These are phyloP conservation scores for Stenurella melanura DNA, from an alignment of 2,888 invertebrate genomes.

Conservation along the genomic window DNA sequence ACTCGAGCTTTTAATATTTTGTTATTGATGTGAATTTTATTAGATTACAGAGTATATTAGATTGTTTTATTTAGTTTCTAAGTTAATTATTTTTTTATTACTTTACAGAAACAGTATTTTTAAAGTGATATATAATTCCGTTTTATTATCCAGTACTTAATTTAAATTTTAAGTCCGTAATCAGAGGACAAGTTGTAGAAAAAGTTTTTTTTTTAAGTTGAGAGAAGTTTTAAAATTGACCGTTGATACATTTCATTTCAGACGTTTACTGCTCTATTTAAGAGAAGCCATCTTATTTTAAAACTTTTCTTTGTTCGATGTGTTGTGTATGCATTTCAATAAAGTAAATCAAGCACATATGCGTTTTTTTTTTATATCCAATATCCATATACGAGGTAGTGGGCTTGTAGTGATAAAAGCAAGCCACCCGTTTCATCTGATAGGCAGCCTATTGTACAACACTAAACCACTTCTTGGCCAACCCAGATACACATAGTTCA, in stretches of 20 bases:
- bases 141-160: not conserved
- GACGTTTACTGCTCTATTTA: not conserved
- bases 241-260: not conserved
- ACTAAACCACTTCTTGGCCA: no score
- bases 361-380: not conserved
- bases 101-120: constrained; percentile 7
- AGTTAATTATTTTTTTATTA: not conserved
- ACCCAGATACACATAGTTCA: no score
- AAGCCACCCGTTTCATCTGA: no score
- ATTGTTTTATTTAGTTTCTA: not conserved
- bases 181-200: not conserved
- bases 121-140: not conserved
- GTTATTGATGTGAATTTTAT: no score
- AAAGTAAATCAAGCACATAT: not conserved
- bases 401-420: no score
- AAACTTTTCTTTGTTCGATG: not conserved
- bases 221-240: not conserved
- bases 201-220: not conserved
- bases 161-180: not conserved
- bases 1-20: not conserved
- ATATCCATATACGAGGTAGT: no score
- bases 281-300: not conserved
- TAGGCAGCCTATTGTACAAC: no score
- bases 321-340: not conserved
- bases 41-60: not conserved